These are phyloP conservation scores for Ataeniobius toweri DNA, from an alignment of 2,797 vertebrate genomes.

Conservation along the genomic window DNA sequence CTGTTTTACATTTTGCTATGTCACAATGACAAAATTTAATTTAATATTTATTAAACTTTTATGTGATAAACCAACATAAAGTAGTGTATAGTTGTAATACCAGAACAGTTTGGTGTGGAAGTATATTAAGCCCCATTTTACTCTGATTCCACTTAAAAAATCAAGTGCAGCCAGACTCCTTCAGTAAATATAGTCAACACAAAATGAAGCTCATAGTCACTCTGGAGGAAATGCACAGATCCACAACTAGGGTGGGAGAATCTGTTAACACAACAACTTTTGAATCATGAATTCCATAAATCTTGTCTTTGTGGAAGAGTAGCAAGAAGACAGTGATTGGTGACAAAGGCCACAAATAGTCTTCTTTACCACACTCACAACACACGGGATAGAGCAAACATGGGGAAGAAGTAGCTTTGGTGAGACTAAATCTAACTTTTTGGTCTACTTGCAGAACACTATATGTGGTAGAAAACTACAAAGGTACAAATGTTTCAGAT, in stretches of 20 bases:
- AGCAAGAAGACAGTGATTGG: not conserved
- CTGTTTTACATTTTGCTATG: not conserved
- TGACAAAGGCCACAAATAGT: not conserved
- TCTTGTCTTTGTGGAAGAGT: not conserved
- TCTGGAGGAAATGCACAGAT: not conserved
- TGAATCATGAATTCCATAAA: not conserved
- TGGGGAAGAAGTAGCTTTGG: not conserved
- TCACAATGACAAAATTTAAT: not conserved
- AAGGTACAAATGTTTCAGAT: not conserved
- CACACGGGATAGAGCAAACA: not conserved
- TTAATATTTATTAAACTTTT: not conserved
- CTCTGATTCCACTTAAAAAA: not conserved
- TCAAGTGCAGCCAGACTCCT: not conserved
- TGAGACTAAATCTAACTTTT: too few relatives aligned
- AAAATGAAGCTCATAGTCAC: too few relatives aligned
- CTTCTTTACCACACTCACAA: not conserved
- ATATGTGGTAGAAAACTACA: not conserved
- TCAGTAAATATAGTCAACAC: too few relatives aligned
- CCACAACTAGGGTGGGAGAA: not conserved
- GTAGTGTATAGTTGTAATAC: too few relatives aligned
- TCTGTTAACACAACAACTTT: too few relatives aligned
- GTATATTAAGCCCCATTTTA: not conserved
- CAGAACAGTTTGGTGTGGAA: too few relatives aligned
- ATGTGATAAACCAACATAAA: too few relatives aligned
- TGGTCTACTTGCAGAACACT: too few relatives aligned